A percentile compares a stretch with the other conserved stretches of the same genome.
Evolutionary conservation across 2,797 vertebrate species (phyloP).

Genomic region (Anabacerthia variegaticeps): DNA sequence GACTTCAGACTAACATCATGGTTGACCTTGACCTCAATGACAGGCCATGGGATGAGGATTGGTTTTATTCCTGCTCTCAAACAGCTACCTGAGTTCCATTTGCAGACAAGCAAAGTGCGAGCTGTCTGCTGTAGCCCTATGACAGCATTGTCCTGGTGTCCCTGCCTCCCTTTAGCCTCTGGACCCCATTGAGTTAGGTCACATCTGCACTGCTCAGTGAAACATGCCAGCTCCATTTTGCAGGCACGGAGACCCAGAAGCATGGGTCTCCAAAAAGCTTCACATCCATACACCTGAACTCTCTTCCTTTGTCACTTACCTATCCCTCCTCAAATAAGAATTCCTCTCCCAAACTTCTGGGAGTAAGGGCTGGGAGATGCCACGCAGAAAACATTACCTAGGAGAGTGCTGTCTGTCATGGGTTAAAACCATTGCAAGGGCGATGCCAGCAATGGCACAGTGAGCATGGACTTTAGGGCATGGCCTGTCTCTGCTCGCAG

Average conservation of each 20-base stretch:
- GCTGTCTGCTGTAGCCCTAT: not conserved
- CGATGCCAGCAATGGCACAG: not conserved
- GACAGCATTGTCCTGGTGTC: fast-evolving
- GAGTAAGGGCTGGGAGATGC: not conserved
- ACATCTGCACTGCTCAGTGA: not conserved
- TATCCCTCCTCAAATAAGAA: not conserved
- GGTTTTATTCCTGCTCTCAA: not conserved
- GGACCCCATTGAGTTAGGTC: not conserved
- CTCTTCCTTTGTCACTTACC: not conserved
- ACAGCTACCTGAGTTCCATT: not conserved
- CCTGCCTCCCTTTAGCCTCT: not conserved
- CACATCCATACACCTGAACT: fast-evolving
- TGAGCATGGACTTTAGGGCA: not conserved
- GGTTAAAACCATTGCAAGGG: not conserved
- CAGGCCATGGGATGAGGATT: not conserved
- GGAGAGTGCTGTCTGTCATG: not conserved
- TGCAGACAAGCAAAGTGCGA: not conserved
- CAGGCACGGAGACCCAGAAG: not conserved
- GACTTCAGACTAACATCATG: not conserved
- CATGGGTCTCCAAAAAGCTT: not conserved
- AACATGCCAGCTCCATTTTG: fast-evolving
- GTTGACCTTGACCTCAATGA: not conserved
- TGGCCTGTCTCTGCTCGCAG: not conserved
- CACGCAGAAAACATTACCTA: not conserved
- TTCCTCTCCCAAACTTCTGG: not conserved